phyloP scores from a whole-genome alignment of 2,113 vertebrate species.

The Herpailurus yagouaroundi region DNA sequence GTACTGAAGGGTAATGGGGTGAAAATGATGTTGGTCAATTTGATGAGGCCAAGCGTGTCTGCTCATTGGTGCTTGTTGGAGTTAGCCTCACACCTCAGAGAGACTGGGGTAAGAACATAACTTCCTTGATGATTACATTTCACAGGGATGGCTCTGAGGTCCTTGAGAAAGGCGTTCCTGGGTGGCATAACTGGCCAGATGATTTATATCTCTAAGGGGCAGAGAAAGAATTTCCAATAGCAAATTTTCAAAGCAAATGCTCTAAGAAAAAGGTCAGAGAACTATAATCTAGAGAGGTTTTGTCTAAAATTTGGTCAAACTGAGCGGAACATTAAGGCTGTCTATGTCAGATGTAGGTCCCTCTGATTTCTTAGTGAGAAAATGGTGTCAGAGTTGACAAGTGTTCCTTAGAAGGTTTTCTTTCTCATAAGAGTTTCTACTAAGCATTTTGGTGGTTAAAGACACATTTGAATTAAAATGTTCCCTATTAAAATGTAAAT shows the following conservation, averaged over 20 bases:
- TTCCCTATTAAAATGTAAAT: conserved; percentile 58
- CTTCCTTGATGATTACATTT: not conserved
- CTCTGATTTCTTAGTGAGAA: not conserved
- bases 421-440: not conserved
- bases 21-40: not conserved
- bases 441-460: conserved; percentile 15
- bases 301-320: not conserved
- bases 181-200: not conserved
- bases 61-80: not conserved
- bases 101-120: not conserved
- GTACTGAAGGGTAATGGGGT: no score
- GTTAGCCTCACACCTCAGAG: no score
- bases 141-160: not conserved
- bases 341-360: not conserved
- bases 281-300: not conserved
- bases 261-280: not conserved
- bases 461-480: conserved; percentile 47
- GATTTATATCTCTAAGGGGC: not conserved
- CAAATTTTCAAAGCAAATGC: not conserved
- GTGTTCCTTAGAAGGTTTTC: not conserved
- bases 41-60: not conserved
- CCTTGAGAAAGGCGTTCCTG: not conserved
- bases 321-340: not conserved
- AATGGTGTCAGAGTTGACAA: not conserved
- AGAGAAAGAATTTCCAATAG: not conserved